Base-by-base conservation (phyloP, 92 coral and sea anemone species). In the Paramuricea clavata region DNA sequence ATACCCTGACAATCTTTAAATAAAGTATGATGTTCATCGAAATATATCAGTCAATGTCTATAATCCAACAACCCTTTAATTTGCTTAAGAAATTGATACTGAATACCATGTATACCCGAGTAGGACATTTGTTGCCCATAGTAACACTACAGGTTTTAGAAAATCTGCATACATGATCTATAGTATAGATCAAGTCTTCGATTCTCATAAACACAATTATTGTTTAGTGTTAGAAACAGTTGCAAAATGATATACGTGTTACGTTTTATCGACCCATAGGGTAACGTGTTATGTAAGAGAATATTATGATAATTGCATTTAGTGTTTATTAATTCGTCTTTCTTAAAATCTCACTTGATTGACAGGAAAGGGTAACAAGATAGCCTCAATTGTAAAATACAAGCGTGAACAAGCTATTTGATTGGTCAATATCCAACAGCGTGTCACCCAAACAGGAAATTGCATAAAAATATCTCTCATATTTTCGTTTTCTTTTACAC, bases 361-460 rank as follows among this genome's bases (percentile, higher is more conserved):
- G 72, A 65, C 72, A 65, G n/a, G 3, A 15, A 5, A 65, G 13
- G 2, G 72, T 28, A 65, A 33, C 41, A 11, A 11, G 41, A 65
- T 33, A 65, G 39, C 39, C 39, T 31, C 3, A 13, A 19, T 65
- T 31, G 72, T 33, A 31, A 21, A 65, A 31, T 16, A 65, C 36
- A 65, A 60, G 41, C 36, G 41, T 1, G 72, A 65, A 65, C 39
- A 65, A 65, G 41, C 21, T 19, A 12, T 12, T 31, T 65, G 39
- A 65, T 65, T 65, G 72, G 72, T n/a, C 28, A 28, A 28, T 65
- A 15, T 16, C 1, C 19, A 15, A 19, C 62, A 54, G 26, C 62
- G 62, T 54, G 62, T 54, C 62, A 65, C 12, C 72, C 23, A 65
- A 65, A 65, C 72, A 65, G 72, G 72, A 65, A 65, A 65, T 65